Base-by-base conservation (phyloP, 1,140 invertebrate species). In the Drosophila ohnishii region DNA sequence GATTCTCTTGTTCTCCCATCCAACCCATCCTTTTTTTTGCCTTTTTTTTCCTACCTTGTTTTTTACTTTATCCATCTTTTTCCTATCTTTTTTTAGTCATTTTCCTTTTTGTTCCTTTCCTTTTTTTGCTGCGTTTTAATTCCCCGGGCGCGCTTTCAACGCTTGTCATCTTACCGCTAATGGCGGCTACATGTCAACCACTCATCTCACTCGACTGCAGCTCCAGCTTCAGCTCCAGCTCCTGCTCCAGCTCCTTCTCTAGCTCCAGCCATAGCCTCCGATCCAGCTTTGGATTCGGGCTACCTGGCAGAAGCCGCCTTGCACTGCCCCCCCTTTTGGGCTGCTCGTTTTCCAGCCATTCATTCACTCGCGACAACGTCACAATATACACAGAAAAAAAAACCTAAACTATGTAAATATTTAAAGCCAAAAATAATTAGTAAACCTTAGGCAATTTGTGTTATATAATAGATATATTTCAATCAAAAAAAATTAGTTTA, bases 171-270 rank as follows among this genome's bases (percentile, higher is more conserved):
- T 87, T 87, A 83, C 84, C 83, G 83, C 83, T 87, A 87, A 87
- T 87, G 83, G 83, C 84, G 84, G 83, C 79, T 87, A 87, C 83
- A 87, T 87, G 83, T 87, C 83, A 87, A 87, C 83, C 84, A 87
- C 83, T 87, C 84, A 87, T 87, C 84, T 80, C 78, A 70, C 67
- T 72, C 76, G 69, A 45, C 75, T 78, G 45, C 48, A 62, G 53
- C 75, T 42, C 9, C 62, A 22, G 45, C 75, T 11, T 1, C 32
- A 8, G 16, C 67, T n/a, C 6, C 48, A 13, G 47, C 61, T 57
- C 30, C 22, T 4, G 1, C 30, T 45, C 19, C 11, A 8, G 16
- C 67, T 30, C 11, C 59, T 19, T 10, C 16, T 19, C 9, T 42
- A n/a, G 44, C 73, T 16, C 5, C 37, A 19, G 10, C 69, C 28